A percentile compares a stretch with the other conserved stretches of the same genome.
Conservation (phyloP, 2,113 vertebrate genomes). For the Podarcis muralis region DNA sequence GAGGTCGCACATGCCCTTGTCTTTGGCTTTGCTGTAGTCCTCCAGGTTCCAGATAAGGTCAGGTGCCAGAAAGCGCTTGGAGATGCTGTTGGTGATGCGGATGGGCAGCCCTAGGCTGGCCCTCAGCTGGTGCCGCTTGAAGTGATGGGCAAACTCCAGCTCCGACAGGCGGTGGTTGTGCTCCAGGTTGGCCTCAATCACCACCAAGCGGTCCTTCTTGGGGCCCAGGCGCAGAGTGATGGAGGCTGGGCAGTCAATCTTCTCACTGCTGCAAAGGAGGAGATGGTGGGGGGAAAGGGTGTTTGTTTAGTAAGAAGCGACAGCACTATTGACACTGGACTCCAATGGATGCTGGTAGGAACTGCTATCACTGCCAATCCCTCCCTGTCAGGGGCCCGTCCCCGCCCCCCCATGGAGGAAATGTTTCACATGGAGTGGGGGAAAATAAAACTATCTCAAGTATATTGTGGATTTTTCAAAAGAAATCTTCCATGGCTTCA, state of each 20-base stretch:
- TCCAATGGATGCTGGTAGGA: neutral
- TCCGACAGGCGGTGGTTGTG: slow-evolving; percentile 35
- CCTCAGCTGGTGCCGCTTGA: slow-evolving; percentile 31
- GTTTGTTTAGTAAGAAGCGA: too few relatives aligned
- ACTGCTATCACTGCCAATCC: neutral
- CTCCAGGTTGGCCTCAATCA: slow-evolving; percentile 38
- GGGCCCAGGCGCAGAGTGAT: slow-evolving; percentile 40
- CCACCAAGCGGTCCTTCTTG: slow-evolving; percentile 40
- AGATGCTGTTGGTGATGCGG: slow-evolving; percentile 46
- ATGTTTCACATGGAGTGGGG: too few relatives aligned
- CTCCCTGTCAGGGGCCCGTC: too few relatives aligned
- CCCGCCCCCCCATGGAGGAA: neutral
- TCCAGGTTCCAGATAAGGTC: slow-evolving; percentile 36
- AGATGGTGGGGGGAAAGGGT: neutral
- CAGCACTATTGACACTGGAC: too few relatives aligned
- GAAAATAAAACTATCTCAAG: neutral
- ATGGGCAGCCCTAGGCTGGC: slow-evolving; percentile 43
- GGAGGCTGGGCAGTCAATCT: slow-evolving; percentile 40
- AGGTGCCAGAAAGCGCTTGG: slow-evolving; percentile 44
- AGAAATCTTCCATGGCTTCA: neutral
- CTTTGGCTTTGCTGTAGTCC: slow-evolving; percentile 38
- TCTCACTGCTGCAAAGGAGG: slow-evolving; percentile 21
- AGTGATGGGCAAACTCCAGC: slow-evolving; percentile 39
- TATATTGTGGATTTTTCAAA: neutral
- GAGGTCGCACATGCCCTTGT: slow-evolving; percentile 38